These are phyloP conservation scores for Limnodromus scolopaceus DNA, from an alignment of 2,797 vertebrate species.

Conservation along the genomic window DNA sequence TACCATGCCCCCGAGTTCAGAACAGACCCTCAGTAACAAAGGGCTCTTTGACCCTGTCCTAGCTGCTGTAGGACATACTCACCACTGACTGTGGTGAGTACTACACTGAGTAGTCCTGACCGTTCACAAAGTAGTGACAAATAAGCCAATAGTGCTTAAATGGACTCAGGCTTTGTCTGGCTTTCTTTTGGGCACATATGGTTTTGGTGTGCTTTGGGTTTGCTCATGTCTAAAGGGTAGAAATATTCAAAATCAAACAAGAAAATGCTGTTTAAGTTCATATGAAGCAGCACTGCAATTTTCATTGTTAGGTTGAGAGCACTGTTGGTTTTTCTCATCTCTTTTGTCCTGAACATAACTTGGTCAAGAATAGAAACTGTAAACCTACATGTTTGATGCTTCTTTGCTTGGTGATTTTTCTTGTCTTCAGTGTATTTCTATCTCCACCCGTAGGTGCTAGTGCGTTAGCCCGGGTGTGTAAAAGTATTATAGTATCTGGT, in stretches of 20 bases:
- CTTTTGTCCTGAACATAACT: background rate
- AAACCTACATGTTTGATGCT: background rate
- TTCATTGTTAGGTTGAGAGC: background rate
- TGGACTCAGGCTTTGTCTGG: background rate
- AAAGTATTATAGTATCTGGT: background rate
- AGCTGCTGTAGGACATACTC: background rate
- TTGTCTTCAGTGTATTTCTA: background rate
- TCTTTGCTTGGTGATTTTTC: background rate
- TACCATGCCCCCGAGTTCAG: fast-evolving
- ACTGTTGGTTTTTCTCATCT: background rate
- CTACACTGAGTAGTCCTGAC: background rate
- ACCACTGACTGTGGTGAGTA: background rate
- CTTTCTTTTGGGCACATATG: background rate
- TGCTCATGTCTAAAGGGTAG: background rate
- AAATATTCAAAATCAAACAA: background rate
- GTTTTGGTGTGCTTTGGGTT: background rate
- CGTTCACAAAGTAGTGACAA: background rate
- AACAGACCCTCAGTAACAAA: background rate
- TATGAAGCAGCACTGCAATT: background rate
- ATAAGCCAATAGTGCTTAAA: background rate
- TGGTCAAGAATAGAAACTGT: background rate
- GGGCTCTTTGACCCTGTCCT: background rate
- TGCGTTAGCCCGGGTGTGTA: background rate
- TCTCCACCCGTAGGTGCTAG: background rate
- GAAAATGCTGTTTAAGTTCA: background rate